Base-by-base conservation (phyloP, 2,888 invertebrate species). In the Ophion obscuratus region DNA sequence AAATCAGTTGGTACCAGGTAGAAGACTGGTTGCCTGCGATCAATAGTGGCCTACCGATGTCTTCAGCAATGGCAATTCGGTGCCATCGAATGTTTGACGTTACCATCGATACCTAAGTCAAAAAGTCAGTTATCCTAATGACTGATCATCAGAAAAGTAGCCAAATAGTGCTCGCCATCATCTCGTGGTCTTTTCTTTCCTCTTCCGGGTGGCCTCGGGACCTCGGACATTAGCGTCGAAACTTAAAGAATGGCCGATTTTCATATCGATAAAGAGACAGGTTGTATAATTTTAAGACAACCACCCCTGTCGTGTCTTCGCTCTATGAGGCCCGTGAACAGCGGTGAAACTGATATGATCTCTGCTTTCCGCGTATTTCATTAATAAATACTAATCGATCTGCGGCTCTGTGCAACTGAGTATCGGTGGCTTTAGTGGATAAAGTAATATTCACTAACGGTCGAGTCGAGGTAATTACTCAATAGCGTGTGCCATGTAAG, bases 401-500 rank as follows among this genome's bases (percentile, higher is more conserved):
- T 87, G 88, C 88, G 84, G 85, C 62, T 80, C 68, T 90, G 40
- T 91, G 92, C 44, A 14, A 68, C 68, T 68, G 53, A 11, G 36
- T 57, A 93, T 93, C 92, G 20, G 91, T 88, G 85, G 89, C 88
- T 91, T 90, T 87, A 14, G 88, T 84, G 88, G 87, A 89, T 88
- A 90, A 92, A 91, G 91, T 93, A 92, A 93, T 92, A 93, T 92
- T 90, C 91, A 81, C 89, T 92, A 92, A 93, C 92, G n/a, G n/a
- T n/a, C n/a, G 92, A 93, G 92, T 89, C 89, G 88, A 92, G 92
- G 90, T 92, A 93, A 94, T 94, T 93, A 92, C 92, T 90, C 91
- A 92, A 93, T 94, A 88, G 94, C 93, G 94, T 94, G 94, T 87
- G 83, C 11, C 14, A 36, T 78, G 88, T 88, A 88, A 91, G 91